phyloP scores from a whole-genome alignment of 2,797 vertebrate genomes.

The Synaphobranchus kaupii region DNA sequence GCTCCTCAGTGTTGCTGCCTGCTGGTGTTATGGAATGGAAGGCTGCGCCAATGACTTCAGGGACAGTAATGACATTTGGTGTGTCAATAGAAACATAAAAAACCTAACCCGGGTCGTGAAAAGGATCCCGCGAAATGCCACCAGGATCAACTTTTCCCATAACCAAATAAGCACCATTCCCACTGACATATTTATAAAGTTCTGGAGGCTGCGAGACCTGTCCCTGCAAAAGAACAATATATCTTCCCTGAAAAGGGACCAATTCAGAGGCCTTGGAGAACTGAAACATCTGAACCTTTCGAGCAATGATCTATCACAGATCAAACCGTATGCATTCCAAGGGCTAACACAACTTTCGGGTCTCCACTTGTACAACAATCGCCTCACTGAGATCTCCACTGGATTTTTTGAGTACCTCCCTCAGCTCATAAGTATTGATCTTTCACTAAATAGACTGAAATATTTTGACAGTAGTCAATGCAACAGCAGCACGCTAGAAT shows the following conservation, averaged over 20 bases:
- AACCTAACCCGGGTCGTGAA: background rate
- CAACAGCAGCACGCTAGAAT: background rate
- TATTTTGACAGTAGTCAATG: background rate
- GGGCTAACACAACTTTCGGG: background rate
- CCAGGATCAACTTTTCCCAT: background rate
- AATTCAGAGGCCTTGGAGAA: background rate
- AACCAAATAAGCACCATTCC: background rate
- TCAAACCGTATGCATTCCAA: background rate
- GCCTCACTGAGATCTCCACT: background rate
- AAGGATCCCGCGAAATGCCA: background rate
- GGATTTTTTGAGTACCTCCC: background rate
- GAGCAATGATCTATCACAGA: background rate
- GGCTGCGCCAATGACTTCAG: background rate
- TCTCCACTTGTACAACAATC: background rate
- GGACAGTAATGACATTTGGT: background rate
- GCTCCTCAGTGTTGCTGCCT: background rate
- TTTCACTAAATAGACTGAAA: slow-evolving; percentile 1
- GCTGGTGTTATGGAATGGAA: slow-evolving; percentile 13
- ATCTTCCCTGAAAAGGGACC: background rate
- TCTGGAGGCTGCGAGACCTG: background rate
- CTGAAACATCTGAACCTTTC: slow-evolving; percentile 1
- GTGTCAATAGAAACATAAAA: background rate
- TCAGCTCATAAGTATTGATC: background rate
- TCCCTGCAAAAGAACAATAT: background rate
- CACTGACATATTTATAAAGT: background rate